Evolutionary conservation across 1,140 invertebrate genomes (phyloP), one percentile per base, ranked within the genome.

Genomic region (Leptinotarsa undecemlineata): DNA sequence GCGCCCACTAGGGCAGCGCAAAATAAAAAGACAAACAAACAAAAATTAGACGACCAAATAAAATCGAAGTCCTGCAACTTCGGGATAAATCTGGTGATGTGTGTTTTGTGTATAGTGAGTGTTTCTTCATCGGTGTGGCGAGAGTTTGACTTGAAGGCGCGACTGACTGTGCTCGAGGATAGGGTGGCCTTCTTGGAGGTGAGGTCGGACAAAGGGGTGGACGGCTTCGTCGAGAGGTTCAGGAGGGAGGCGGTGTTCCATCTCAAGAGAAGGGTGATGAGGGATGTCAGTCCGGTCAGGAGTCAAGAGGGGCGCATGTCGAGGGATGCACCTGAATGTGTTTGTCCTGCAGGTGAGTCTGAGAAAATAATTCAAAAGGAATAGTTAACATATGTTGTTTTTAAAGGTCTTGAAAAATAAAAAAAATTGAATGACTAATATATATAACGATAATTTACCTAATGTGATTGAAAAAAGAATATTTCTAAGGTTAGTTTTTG

Each of bases 261-360:
- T 23, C 61, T 82, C 19, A 74, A 79, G 71, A 76, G 78, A 61
- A 76, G 83, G 64, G 77, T 81, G 21, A 68, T 61, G 17, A 81
- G 84, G 74, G 81, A 83, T 78, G 72, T 79, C 42, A 70, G 60
- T 21, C 73, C 51, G 48, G 62, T 64, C 57, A n/a, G 57, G 64
- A 60, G 17, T 8, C 51, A 63, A 13, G 42, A 47, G 23, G 23
- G 26, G 15, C 72, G 81, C 60, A 74, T 66, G 5, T 68, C 77
- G 26, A 80, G 81, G 77, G 82, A 85, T 76, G 82, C 75, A 8
- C 82, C 82, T 6, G 84, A 85, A 78, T 85, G 84, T 75, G 76
- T 83, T 74, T 85, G 84, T 82, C 84, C 84, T 74, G 78, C 84
- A 84, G 84, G 84, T 85, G 81, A 77, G 78, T 71, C 51, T 17